Percentiles rank a stretch among this genome's conserved stretches.
phyloP scores from a whole-genome alignment of 1,140 invertebrate species.

The Brachionus rubens region DNA sequence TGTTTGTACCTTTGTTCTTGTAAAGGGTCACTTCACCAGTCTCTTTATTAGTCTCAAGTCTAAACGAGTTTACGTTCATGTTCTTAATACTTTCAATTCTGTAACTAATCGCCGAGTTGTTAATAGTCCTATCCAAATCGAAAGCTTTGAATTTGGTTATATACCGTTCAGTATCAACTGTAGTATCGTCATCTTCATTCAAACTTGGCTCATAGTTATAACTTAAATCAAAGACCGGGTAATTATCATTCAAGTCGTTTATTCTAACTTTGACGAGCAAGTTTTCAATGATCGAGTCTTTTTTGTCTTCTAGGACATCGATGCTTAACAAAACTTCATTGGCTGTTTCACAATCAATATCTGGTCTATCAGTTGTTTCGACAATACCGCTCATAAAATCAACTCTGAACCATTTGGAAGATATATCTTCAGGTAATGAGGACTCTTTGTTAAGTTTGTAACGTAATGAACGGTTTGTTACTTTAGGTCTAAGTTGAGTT shows the following conservation, averaged over 20 bases:
- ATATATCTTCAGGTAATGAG: constrained; percentile 3
- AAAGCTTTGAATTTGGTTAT: constrained; percentile 41
- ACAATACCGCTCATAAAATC: not conserved
- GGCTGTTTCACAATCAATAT: constrained; percentile 23
- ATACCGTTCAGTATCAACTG: constrained; percentile 2
- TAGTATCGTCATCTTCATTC: constrained; percentile 25
- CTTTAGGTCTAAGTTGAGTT: not conserved
- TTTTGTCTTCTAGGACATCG: constrained; percentile 6
- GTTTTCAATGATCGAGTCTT: not conserved
- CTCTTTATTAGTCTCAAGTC: not conserved
- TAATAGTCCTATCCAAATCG: constrained; percentile 12
- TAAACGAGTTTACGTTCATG: not conserved
- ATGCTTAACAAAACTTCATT: constrained; percentile 33
- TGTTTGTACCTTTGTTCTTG: not conserved
- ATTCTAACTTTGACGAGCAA: constrained; percentile 37
- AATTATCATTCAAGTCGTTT: constrained; percentile 37
- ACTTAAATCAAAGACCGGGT: constrained; percentile 5
- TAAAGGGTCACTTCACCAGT: not conserved
- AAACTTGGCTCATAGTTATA: constrained; percentile 43
- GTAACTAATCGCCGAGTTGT: not conserved
- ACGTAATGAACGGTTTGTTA: not conserved
- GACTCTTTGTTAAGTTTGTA: constrained; percentile 3
- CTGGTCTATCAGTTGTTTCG: not conserved
- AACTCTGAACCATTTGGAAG: constrained; percentile 13
- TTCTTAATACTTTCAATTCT: not conserved